Conservation (phyloP, 2,797 vertebrate species). For the Anguilla marmorata region DNA sequence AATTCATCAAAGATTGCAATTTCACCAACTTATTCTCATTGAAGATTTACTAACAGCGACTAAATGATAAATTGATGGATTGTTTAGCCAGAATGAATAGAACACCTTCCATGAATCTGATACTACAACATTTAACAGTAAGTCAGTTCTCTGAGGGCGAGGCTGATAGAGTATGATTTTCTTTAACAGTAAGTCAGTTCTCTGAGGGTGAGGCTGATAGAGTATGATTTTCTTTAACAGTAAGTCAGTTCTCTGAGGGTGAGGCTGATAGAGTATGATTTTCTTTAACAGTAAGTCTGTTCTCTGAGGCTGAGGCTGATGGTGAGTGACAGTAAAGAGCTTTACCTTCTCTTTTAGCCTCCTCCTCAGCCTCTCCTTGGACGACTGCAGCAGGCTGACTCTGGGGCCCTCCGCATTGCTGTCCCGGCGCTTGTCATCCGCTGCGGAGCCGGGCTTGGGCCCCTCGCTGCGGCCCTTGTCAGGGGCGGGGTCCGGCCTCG, state of each 20-base stretch:
- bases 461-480: constrained; percentile 39
- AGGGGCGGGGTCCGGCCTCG: constrained; percentile 46
- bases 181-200: not conserved
- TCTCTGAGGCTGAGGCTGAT: not conserved
- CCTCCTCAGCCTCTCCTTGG: constrained; percentile 91
- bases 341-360: constrained; percentile 96
- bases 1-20: constrained; percentile 49
- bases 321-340: constrained; percentile 58
- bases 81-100: constrained; percentile 6
- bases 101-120: constrained; percentile 14
- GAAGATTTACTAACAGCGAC: constrained; percentile 32
- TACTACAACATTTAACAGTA: not conserved
- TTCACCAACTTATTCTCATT: constrained; percentile 46
- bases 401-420: constrained; percentile 74
- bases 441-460: not conserved
- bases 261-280: not conserved
- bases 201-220: not conserved
- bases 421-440: constrained; percentile 65
- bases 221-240: not conserved
- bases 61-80: not conserved
- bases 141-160: constrained; percentile 30
- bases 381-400: constrained; percentile 91
- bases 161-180: constrained; percentile 14
- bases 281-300: not conserved
- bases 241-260: not conserved